Evolutionary conservation across 1,140 invertebrate genomes (phyloP).

Genomic region (Odontomachus brunneus): DNA sequence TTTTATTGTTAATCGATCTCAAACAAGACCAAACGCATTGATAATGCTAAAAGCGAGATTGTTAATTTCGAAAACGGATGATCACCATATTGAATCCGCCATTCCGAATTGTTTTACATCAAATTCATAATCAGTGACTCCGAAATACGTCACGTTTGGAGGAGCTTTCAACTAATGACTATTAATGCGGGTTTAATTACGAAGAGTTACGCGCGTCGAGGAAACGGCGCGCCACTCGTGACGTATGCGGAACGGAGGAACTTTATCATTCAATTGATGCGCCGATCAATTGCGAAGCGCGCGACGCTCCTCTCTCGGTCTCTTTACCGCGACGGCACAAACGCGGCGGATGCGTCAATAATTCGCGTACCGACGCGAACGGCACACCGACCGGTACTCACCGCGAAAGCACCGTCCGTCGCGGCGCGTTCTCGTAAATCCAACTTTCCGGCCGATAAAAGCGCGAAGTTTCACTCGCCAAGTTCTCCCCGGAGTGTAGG

Average conservation of each 20-base stretch:
- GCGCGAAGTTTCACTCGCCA: slow-evolving; percentile 22
- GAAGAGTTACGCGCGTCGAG: slow-evolving; percentile 21
- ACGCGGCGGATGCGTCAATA: slow-evolving; percentile 18
- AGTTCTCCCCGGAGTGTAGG: background rate
- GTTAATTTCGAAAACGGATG: too few species aligned
- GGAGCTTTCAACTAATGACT: too few species aligned
- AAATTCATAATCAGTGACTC: too few species aligned
- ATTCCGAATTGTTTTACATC: too few species aligned
- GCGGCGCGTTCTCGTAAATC: slow-evolving; percentile 29
- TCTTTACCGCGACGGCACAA: slow-evolving; percentile 19
- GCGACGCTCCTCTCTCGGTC: background rate
- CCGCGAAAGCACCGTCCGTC: background rate
- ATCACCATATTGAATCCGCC: too few species aligned
- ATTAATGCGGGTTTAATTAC: background rate
- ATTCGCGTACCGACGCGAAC: slow-evolving; percentile 20
- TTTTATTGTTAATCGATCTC: too few species aligned
- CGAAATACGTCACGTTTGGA: too few species aligned
- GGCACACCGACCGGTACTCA: background rate
- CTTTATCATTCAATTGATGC: slow-evolving; percentile 50
- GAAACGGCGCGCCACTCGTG: background rate
- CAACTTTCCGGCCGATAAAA: slow-evolving; percentile 26
- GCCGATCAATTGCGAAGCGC: slow-evolving; percentile 38
- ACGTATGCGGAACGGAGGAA: slow-evolving; percentile 44
- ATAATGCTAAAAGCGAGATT: too few species aligned
- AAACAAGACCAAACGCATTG: too few species aligned